Evolutionary conservation across 2,113 vertebrate genomes (phyloP), one percentile per base, ranked within the genome.

Genomic region (Vulpes ferrilata): DNA sequence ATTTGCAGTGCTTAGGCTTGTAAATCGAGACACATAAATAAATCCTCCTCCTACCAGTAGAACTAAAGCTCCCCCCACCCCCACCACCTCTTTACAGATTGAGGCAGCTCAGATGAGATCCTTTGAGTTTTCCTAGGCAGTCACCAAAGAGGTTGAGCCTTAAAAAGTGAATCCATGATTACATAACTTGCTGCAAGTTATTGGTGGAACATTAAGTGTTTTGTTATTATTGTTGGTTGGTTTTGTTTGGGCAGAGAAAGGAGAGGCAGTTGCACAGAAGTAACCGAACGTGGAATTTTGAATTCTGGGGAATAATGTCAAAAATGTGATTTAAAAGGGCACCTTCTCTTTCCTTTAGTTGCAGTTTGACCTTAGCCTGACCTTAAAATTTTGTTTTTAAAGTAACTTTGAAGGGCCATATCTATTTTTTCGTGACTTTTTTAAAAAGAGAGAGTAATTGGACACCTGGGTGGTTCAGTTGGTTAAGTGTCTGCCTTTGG

Each of bases 21-120:
- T 48, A 80, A 74, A 94, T 71, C 20, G 51, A 94, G 83, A 82
- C 64, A 65, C 13, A 35, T 84, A 95, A 95, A 94, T 86, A 89
- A 94, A 67, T 27, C 20, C 74, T 80, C 55, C 17, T 80, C 11
- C n/a, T 53, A 78, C 59, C 53, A 82, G 60, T 27, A 67, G 43
- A 51, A 55, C 11, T 6, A 27, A 73, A 78, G 38, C 25, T 15
- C 3, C 2, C 55, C 15, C 15, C 86, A 35, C 35, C 35, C 35
- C 5, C 1, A 5, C 43, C 43, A 43, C 43, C 67, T 85, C 57
- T 64, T 88, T 55, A 23, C 35, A 60, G 43, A 48, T 7, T 23
- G 35, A 95, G 93, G 71, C 13, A 43, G 17, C 79, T 97, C 65
- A 60, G 38, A 17, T 60, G 60, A 57, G 38, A 59, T 30, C 92